Evolutionary conservation across 2,888 invertebrate species (phyloP).

Genomic region (Masnerella sp.): DNA sequence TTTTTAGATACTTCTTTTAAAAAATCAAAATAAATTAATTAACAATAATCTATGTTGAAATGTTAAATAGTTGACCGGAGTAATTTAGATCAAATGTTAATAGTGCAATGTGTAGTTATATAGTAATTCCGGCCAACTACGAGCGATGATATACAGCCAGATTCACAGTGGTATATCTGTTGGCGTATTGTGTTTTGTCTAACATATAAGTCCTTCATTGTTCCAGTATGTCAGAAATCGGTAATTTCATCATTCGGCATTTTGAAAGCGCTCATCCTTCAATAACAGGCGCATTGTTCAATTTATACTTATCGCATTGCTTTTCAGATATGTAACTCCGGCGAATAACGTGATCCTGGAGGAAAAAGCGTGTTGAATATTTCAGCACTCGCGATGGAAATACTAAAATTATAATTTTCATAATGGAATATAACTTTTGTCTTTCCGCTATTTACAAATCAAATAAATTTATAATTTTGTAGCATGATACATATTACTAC

Average conservation of each 20-base stretch:
- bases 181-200: constrained; percentile 22
- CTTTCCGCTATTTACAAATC: too few species aligned
- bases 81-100: too few species aligned
- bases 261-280: constrained; percentile 26
- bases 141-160: constrained; percentile 9
- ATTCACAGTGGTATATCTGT: constrained; percentile 13
- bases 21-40: too few species aligned
- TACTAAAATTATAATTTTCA: constrained; percentile 8
- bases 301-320: too few species aligned
- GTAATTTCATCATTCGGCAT: constrained; percentile 27
- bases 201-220: constrained; percentile 17
- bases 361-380: constrained; percentile 16
- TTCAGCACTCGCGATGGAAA: background rate
- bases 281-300: constrained; percentile 24
- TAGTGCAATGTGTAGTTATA: too few species aligned
- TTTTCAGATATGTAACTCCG: constrained; percentile 8
- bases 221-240: constrained; percentile 21
- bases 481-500: too few species aligned
- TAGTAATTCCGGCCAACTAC: too few species aligned
- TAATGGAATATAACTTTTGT: background rate
- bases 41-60: too few species aligned
- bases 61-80: too few species aligned
- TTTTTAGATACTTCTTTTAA: too few species aligned
- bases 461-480: too few species aligned
- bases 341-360: background rate